These are phyloP conservation scores for Latrodectus hesperus DNA, from an alignment of 2,888 invertebrate species.

Conservation along the genomic window DNA sequence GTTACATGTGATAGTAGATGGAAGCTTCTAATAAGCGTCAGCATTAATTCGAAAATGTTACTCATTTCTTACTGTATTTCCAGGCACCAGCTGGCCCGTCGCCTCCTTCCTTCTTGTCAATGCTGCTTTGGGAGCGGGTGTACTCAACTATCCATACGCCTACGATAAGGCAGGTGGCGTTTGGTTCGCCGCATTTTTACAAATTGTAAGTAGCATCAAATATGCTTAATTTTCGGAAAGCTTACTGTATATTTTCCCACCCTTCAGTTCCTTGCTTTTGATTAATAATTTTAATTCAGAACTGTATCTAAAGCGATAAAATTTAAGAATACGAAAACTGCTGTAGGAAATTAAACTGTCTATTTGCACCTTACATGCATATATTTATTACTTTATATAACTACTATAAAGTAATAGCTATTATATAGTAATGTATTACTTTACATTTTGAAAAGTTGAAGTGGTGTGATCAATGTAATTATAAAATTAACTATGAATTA, in stretches of 20 bases:
- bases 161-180: slow-evolving; percentile 72
- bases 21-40: too few relatives aligned
- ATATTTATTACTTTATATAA: too few relatives aligned
- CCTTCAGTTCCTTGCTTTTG: background rate
- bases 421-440: too few relatives aligned
- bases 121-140: slow-evolving; percentile 72
- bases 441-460: too few relatives aligned
- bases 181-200: slow-evolving; percentile 70
- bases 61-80: background rate
- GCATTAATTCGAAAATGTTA: too few relatives aligned
- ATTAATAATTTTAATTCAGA: background rate
- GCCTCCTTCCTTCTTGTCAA: slow-evolving; percentile 72
- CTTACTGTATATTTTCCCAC: background rate
- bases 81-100: slow-evolving; percentile 72
- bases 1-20: too few relatives aligned
- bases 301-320: background rate
- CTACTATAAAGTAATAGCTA: too few relatives aligned
- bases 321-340: background rate
- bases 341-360: too few relatives aligned
- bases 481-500: too few relatives aligned
- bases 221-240: too few relatives aligned
- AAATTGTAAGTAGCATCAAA: slow-evolving; percentile 70
- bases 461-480: too few relatives aligned
- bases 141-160: slow-evolving; percentile 72
- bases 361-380: too few relatives aligned